Evolutionary conservation across 2,113 vertebrate species (phyloP).

Genomic region (Porphyrio hochstetteri): DNA sequence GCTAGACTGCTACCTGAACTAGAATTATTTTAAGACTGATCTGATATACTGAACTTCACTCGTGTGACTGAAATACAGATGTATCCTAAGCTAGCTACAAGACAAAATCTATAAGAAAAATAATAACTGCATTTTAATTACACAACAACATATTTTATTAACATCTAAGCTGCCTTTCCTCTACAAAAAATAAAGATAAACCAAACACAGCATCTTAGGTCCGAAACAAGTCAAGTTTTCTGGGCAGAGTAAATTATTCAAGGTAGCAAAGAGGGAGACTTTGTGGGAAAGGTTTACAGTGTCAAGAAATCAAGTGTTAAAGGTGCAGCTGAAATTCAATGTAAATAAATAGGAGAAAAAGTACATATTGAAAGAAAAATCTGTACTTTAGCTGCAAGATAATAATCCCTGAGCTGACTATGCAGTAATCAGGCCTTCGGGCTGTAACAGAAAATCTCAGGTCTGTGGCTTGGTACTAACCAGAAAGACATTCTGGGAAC

Average conservation of each 20-base stretch:
- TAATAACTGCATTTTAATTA: background rate
- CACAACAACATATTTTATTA: background rate
- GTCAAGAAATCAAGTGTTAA: background rate
- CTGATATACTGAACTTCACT: background rate
- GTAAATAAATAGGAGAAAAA: background rate
- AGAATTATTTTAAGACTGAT: background rate
- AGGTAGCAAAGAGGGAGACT: background rate
- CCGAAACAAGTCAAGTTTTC: background rate
- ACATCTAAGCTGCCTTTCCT: background rate
- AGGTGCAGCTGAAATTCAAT: background rate
- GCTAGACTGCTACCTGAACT: background rate
- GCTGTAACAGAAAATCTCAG: background rate
- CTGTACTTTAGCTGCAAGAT: background rate
- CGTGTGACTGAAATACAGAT: background rate
- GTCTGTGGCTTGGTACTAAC: background rate
- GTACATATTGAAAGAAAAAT: background rate
- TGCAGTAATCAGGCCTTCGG: background rate
- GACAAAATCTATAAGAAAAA: background rate
- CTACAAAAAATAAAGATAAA: background rate
- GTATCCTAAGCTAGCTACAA: background rate
- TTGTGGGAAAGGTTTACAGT: background rate
- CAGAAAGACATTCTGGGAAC: background rate
- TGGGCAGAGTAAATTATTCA: background rate
- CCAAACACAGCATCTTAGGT: background rate
- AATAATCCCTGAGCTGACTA: background rate